These are phyloP conservation scores for Microtus oregoni DNA, from an alignment of 2,113 vertebrate genomes.

Conservation along the genomic window DNA sequence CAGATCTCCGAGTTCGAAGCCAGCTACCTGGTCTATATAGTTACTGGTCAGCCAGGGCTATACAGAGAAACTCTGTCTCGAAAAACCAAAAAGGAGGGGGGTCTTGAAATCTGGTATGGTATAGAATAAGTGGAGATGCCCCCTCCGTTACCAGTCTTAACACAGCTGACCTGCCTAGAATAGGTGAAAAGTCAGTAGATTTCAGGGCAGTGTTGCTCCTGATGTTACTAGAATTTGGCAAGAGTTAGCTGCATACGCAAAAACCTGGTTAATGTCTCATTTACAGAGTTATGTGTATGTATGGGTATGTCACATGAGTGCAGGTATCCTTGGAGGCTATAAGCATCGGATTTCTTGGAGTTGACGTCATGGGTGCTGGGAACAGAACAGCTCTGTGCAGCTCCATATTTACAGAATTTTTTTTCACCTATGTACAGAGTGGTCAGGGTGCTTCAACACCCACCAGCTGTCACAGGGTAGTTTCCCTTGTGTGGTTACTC, in stretches of 20 bases:
- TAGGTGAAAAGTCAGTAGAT: neutral
- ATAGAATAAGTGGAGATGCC: neutral
- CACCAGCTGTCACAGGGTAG: neutral
- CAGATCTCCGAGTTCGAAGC: neutral
- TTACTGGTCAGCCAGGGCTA: neutral
- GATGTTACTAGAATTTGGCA: neutral
- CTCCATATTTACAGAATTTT: neutral
- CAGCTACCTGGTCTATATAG: neutral
- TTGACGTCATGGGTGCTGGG: neutral
- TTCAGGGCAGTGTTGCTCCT: neutral
- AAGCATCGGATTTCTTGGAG: neutral
- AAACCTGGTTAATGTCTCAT: constrained; percentile 29
- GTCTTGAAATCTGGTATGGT: neutral
- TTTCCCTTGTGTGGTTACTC: neutral
- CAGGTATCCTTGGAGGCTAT: neutral
- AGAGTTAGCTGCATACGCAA: neutral
- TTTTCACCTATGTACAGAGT: neutral
- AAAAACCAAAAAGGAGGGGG: neutral
- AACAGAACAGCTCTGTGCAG: neutral
- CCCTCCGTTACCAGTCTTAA: neutral
- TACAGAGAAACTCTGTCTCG: neutral
- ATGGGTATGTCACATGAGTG: neutral
- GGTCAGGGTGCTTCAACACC: neutral
- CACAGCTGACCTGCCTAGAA: neutral
- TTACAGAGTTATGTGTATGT: neutral